A percentile compares a stretch with the other conserved stretches of the same genome.
Conservation (phyloP, 2,888 invertebrate genomes). For the Drosophila greeni region DNA sequence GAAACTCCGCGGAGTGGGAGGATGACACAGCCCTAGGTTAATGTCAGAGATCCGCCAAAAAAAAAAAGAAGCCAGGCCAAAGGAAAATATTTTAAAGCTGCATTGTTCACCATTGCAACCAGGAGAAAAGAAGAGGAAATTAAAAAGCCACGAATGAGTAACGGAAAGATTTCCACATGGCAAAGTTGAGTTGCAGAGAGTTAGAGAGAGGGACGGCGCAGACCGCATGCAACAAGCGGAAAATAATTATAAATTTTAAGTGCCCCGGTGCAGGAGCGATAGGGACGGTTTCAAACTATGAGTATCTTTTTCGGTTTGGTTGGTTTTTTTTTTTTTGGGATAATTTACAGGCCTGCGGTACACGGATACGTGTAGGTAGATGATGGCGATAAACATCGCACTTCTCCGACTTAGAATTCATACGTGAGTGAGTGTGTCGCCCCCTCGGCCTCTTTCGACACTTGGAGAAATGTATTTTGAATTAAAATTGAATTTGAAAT, state of each 20-base stretch:
- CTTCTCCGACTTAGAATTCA: constrained; percentile 61
- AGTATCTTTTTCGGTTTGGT: constrained; percentile 35
- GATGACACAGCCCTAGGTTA: constrained; percentile 52
- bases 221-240: constrained; percentile 59
- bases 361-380: constrained; percentile 44
- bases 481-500: background rate
- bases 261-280: constrained; percentile 37
- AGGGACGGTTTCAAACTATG: constrained; percentile 23
- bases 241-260: constrained; percentile 71
- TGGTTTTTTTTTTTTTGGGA: constrained; percentile 38
- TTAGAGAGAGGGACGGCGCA: background rate
- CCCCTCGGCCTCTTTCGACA: constrained; percentile 3
- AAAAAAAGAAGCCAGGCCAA: constrained; percentile 10
- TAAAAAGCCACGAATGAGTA: constrained; percentile 55
- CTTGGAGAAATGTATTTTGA: background rate
- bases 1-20: constrained; percentile 18
- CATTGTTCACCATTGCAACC: constrained; percentile 64
- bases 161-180: constrained; percentile 49
- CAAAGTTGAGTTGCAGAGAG: constrained; percentile 14
- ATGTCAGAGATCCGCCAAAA: constrained; percentile 40
- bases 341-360: constrained; percentile 40
- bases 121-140: constrained; percentile 43
- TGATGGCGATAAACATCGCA: constrained; percentile 62
- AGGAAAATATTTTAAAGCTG: constrained; percentile 60
- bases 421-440: constrained; percentile 28